These are phyloP conservation scores for Drosophila yakuba DNA, from an alignment of 1,140 invertebrate species.

Conservation along the genomic window DNA sequence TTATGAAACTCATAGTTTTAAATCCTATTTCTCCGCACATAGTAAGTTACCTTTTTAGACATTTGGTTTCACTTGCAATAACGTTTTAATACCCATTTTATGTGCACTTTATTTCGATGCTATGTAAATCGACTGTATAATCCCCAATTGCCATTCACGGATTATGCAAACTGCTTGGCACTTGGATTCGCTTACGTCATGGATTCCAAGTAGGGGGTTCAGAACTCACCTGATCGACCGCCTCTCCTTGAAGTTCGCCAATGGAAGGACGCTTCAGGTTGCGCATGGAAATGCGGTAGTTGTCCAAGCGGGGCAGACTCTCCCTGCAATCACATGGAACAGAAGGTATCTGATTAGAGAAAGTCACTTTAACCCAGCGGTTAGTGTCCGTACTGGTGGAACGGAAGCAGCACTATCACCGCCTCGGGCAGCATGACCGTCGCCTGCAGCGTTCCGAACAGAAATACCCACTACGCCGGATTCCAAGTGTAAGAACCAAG, in stretches of 20 bases:
- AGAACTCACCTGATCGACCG: slow-evolving; percentile 73
- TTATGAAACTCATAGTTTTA: no score
- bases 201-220: neutral
- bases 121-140: no score
- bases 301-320: slow-evolving; percentile 92
- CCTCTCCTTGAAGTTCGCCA: slow-evolving; percentile 89
- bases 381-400: slow-evolving; percentile 59
- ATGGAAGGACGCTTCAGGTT: slow-evolving; percentile 90
- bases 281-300: slow-evolving; percentile 93
- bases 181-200: neutral
- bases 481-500: slow-evolving; percentile 38
- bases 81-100: no score
- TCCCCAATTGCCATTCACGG: no score
- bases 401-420: slow-evolving; percentile 61
- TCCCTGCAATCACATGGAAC: slow-evolving; percentile 67
- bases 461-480: slow-evolving; percentile 55
- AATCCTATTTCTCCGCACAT: no score
- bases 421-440: slow-evolving; percentile 70
- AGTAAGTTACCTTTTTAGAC: no score
- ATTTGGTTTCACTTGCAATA: no score
- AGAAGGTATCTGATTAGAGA: slow-evolving; percentile 19
- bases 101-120: no score
- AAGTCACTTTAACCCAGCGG: neutral
- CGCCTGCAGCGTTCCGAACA: slow-evolving; percentile 54
- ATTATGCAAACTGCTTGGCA: slow-evolving; percentile 28